These are phyloP conservation scores for Micronycteris hirsuta DNA, from an alignment of 2,113 vertebrate species.

Conservation along the genomic window DNA sequence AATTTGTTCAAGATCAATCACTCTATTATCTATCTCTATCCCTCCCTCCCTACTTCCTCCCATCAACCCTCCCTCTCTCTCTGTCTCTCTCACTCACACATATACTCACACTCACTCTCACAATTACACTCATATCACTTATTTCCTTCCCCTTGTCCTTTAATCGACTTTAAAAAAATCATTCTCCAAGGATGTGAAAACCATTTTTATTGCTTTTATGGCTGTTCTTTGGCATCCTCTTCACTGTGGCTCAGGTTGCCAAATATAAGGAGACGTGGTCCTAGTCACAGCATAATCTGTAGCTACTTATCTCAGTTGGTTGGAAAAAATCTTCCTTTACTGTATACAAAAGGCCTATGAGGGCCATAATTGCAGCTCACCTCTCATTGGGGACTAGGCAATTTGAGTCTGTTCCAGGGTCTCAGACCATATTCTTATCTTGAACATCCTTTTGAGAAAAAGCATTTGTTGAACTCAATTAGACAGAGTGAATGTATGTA, in stretches of 20 bases:
- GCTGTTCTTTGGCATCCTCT: not conserved
- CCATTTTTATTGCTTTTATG: not conserved
- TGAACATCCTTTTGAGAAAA: not conserved
- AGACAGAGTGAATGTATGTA: not conserved
- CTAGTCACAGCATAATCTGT: not conserved
- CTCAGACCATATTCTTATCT: not conserved
- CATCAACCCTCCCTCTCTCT: not conserved
- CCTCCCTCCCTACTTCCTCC: not conserved
- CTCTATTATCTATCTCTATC: not conserved
- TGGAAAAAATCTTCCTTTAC: not conserved
- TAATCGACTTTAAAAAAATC: not conserved
- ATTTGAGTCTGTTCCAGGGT: not conserved
- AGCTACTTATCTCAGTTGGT: not conserved
- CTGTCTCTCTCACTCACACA: not conserved
- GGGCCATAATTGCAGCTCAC: not conserved
- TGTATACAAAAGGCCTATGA: not conserved
- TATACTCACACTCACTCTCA: not conserved
- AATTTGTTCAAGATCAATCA: not conserved
- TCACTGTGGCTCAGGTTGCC: not conserved
- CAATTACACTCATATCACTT: not conserved
- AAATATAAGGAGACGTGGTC: not conserved
- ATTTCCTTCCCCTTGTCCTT: not conserved
- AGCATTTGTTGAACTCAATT: not conserved
- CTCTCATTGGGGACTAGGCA: not conserved
- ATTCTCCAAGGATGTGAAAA: not conserved